A percentile compares a stretch with the other conserved stretches of the same genome.
Conservation (phyloP, 1,140 invertebrate species). For the Drosophila albomicans region DNA sequence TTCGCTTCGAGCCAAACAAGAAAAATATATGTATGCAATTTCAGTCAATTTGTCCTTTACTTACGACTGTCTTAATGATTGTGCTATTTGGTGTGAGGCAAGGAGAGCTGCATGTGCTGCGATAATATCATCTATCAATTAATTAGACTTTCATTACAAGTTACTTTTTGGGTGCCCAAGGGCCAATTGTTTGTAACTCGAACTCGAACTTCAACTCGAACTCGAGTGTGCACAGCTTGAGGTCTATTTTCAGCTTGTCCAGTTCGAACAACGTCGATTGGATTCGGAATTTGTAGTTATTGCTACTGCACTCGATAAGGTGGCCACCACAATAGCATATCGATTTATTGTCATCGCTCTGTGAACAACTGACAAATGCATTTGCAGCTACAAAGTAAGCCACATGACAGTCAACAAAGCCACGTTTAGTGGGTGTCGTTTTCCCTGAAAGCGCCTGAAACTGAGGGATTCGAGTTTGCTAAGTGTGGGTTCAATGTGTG, state of each 20-base stretch:
- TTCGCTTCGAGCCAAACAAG: conserved; percentile 3
- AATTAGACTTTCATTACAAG: conserved; percentile 64
- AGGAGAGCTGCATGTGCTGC: not conserved
- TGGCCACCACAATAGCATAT: not conserved
- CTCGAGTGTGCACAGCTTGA: not conserved
- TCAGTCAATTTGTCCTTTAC: conserved; percentile 48
- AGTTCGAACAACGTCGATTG: not conserved
- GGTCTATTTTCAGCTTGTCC: not conserved
- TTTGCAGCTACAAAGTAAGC: not conserved
- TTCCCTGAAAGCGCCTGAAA: not conserved
- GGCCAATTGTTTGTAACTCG: conserved; percentile 44
- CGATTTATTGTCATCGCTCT: conserved; percentile 7
- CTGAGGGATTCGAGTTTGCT: not conserved
- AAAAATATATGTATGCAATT: conserved; percentile 61
- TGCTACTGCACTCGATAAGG: conserved; percentile 1
- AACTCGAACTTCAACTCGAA: conserved; percentile 43
- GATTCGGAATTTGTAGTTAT: not conserved
- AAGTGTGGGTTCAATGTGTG: not conserved
- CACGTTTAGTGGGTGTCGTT: conserved; percentile 3
- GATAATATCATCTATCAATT: conserved; percentile 64
- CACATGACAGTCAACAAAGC: conserved; percentile 26
- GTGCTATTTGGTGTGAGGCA: not conserved
- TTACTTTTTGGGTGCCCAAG: conserved; percentile 28
- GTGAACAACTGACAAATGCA: conserved; percentile 13
- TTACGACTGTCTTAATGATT: conserved; percentile 17